Evolutionary conservation across 2,888 invertebrate genomes (phyloP).

Genomic region (Cyrtodaria siliqua): DNA sequence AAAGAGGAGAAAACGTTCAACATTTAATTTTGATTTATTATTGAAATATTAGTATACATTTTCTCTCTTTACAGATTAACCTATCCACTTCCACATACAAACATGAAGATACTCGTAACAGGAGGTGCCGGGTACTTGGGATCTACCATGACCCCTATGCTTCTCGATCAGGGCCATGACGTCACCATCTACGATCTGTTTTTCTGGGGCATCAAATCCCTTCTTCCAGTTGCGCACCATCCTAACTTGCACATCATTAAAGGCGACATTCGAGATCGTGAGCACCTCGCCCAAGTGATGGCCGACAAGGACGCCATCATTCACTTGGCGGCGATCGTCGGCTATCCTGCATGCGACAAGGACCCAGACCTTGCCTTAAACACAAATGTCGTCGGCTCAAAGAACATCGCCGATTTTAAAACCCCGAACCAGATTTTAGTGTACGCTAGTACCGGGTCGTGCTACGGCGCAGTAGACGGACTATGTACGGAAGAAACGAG

Average conservation of each 20-base stretch:
- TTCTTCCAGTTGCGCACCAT: constrained; percentile 76
- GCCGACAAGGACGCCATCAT: constrained; percentile 78
- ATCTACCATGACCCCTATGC: constrained; percentile 83
- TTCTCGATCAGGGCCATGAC: constrained; percentile 81
- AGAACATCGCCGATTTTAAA: constrained; percentile 27
- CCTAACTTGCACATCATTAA: constrained; percentile 71
- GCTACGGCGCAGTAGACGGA: constrained; percentile 85
- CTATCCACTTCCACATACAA: not conserved
- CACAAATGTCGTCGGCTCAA: constrained; percentile 26
- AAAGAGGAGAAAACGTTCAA: too few relatives aligned
- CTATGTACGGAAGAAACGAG: constrained; percentile 84
- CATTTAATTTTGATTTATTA: too few relatives aligned
- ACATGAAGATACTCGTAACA: constrained; percentile 75
- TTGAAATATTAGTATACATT: too few relatives aligned
- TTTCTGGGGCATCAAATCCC: constrained; percentile 81
- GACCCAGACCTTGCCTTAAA: constrained; percentile 23
- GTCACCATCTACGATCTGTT: constrained; percentile 85
- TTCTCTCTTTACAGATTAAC: too few relatives aligned
- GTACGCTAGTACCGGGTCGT: constrained; percentile 82
- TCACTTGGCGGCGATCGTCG: constrained; percentile 85
- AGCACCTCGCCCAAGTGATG: constrained; percentile 72
- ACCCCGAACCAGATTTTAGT: constrained; percentile 3
- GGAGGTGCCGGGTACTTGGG: constrained; percentile 86
- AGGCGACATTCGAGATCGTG: constrained; percentile 81
- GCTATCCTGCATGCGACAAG: constrained; percentile 78